These are phyloP conservation scores for Lophochroa leadbeateri DNA, from an alignment of 2,113 vertebrate species.

Conservation along the genomic window DNA sequence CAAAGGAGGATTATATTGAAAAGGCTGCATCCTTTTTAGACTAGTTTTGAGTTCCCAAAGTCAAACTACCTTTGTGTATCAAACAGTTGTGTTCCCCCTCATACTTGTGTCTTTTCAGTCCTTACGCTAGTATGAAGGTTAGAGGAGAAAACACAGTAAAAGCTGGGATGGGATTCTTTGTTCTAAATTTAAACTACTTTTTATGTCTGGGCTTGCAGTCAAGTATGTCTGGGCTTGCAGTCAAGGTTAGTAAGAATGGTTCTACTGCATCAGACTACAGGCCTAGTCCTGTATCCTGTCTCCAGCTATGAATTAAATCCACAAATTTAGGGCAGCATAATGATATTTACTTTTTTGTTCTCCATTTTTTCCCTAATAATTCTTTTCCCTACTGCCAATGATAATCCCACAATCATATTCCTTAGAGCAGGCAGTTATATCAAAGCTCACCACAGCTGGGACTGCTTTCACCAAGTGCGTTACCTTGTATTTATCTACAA, in stretches of 20 bases:
- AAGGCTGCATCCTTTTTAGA: not conserved
- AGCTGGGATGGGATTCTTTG: not conserved
- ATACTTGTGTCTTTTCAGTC: not conserved
- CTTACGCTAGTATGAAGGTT: accelerated
- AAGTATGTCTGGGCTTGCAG: not conserved
- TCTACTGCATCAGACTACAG: not conserved
- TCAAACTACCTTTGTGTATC: not conserved
- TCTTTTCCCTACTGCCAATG: not conserved
- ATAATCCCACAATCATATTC: not conserved
- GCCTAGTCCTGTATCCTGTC: not conserved
- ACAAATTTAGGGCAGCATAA: not conserved
- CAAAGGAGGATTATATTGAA: not conserved
- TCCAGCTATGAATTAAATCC: not conserved
- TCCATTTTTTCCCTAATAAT: not conserved
- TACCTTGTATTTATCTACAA: not conserved
- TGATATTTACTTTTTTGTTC: not conserved
- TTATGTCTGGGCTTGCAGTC: not conserved
- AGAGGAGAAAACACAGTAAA: not conserved
- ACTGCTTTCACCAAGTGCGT: not conserved
- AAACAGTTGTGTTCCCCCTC: not conserved
- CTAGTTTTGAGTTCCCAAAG: not conserved
- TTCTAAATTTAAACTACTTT: not conserved
- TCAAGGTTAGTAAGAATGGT: not conserved
- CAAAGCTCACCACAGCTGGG: not conserved
- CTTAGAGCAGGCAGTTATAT: accelerated